These are phyloP conservation scores for Brachymystax lenok DNA, from an alignment of 2,797 vertebrate species.

Conservation along the genomic window DNA sequence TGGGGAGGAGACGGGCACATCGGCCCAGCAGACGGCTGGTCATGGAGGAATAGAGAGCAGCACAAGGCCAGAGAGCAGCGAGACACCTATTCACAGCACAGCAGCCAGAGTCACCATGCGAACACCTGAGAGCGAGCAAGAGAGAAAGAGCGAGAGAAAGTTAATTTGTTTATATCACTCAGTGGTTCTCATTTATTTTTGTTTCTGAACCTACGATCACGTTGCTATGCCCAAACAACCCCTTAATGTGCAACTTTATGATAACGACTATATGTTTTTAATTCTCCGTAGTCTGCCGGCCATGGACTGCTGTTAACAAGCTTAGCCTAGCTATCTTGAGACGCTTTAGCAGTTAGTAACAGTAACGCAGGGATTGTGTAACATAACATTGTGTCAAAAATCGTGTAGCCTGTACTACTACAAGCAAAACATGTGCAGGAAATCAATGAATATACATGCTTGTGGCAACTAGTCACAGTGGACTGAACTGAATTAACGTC, in stretches of 20 bases:
- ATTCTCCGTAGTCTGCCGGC: too few relatives aligned
- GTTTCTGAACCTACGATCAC: background rate
- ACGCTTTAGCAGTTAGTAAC: too few relatives aligned
- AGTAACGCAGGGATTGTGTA: too few relatives aligned
- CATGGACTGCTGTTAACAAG: too few relatives aligned
- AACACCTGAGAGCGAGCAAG: conserved; percentile 15
- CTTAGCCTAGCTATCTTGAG: too few relatives aligned
- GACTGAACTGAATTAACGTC: background rate
- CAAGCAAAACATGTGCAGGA: background rate
- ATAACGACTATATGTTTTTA: too few relatives aligned
- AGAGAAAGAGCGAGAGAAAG: background rate
- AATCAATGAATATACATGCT: background rate
- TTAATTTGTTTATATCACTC: background rate
- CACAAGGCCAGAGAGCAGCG: conserved; percentile 7
- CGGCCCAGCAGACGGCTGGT: conserved; percentile 75
- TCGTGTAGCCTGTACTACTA: background rate
- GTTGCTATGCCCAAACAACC: background rate
- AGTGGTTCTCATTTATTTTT: background rate
- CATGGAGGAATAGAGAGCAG: conserved; percentile 64
- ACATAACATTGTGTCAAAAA: too few relatives aligned
- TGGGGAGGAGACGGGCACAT: conserved; percentile 67
- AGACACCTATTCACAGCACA: conserved; percentile 31
- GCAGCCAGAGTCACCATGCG: conserved; percentile 22
- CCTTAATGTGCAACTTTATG: background rate
- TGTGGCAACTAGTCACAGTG: background rate